Evolutionary conservation across 2,797 vertebrate species (phyloP).

Genomic region (Echeneis naucrates): DNA sequence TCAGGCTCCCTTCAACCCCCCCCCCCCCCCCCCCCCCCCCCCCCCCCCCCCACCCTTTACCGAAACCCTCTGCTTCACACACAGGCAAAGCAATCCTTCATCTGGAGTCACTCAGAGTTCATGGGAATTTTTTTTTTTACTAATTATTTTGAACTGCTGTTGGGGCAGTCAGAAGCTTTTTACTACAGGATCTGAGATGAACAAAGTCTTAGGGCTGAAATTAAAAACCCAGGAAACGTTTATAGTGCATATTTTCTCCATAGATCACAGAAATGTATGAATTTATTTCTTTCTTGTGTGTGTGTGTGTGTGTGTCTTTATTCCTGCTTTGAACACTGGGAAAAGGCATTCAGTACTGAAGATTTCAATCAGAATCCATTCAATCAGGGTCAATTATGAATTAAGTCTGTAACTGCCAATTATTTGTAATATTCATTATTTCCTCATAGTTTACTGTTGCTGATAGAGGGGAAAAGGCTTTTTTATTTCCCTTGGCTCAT

Average conservation of each 20-base stretch:
- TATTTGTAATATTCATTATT: neutral
- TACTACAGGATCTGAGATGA: conserved; percentile 7
- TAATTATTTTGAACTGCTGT: conserved; percentile 32
- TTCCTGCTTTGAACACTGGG: neutral
- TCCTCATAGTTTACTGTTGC: neutral
- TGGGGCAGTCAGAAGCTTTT: conserved; percentile 17
- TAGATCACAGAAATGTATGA: neutral
- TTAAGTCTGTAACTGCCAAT: neutral
- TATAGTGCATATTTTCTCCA: neutral
- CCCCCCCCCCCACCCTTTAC: conserved; percentile 39
- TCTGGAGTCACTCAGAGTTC: conserved; percentile 73
- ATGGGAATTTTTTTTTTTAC: conserved; percentile 81
- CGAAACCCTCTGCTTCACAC: no score
- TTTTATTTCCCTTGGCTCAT: neutral
- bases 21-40: conserved; percentile 32
- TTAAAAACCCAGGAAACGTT: neutral
- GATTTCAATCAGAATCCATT: neutral
- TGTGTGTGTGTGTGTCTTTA: no score
- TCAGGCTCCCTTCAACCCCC: conserved; percentile 46
- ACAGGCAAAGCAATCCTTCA: conserved; percentile 65
- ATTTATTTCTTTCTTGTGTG: neutral
- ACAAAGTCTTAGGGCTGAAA: neutral
- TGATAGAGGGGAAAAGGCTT: neutral
- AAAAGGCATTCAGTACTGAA: neutral
- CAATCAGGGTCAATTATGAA: neutral